phyloP scores from a whole-genome alignment of 2,888 invertebrate genomes.

The Dasysyrphus tricinctus region DNA sequence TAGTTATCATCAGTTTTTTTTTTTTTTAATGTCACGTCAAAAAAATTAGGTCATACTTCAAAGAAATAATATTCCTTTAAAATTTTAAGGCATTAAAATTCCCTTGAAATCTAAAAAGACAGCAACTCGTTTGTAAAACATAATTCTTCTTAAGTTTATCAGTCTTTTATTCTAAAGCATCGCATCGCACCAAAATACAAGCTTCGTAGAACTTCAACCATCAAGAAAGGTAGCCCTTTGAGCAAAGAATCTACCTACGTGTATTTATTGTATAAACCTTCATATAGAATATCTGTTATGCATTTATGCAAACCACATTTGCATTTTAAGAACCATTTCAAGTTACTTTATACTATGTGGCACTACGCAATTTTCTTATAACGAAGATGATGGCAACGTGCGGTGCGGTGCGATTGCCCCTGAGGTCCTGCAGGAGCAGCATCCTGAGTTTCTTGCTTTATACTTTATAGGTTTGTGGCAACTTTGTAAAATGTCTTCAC shows the following conservation, averaged over 20 bases:
- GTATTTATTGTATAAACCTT: background rate
- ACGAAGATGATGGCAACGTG: constrained; percentile 27
- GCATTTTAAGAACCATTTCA: constrained; percentile 63
- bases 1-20: too few species aligned
- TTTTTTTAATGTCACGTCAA: background rate
- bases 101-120: background rate
- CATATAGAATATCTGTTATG: constrained; percentile 36
- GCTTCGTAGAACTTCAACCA: constrained; percentile 26
- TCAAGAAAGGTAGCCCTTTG: constrained; percentile 17
- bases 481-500: constrained; percentile 45
- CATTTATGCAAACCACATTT: constrained; percentile 70
- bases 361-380: constrained; percentile 51
- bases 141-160: constrained; percentile 27
- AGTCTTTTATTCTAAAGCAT: background rate
- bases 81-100: constrained; percentile 22
- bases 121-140: constrained; percentile 50
- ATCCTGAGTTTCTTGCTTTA: constrained; percentile 30
- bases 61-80: constrained; percentile 28
- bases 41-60: background rate
- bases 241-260: background rate
- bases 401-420: constrained; percentile 24
- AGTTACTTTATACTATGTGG: constrained; percentile 19
- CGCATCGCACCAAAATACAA: constrained; percentile 1
- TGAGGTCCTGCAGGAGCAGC: constrained; percentile 45
- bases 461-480: constrained; percentile 40